A percentile compares a stretch with the other conserved stretches of the same genome.
Conservation (phyloP, 1,140 invertebrate species). For the Neodiprion lecontei region DNA sequence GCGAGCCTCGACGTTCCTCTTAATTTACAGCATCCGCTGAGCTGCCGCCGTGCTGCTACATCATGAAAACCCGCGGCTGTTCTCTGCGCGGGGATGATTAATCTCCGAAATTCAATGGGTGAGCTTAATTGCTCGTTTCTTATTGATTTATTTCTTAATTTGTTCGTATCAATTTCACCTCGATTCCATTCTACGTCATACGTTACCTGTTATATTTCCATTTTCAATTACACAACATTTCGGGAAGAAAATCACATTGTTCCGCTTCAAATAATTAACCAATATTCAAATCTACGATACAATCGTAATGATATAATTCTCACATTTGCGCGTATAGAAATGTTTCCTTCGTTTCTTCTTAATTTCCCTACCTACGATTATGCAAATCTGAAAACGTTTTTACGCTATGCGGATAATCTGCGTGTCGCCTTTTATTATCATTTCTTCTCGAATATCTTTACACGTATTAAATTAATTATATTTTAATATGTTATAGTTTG, state of each 20-base stretch:
- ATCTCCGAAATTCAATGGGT: background rate
- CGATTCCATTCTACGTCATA: no score
- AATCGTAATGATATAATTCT: no score
- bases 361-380: background rate
- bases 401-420: background rate
- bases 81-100: background rate
- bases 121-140: background rate
- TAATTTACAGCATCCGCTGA: constrained; percentile 5
- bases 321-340: no score
- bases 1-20: background rate
- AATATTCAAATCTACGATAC: no score
- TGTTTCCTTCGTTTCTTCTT: background rate
- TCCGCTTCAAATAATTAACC: no score
- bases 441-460: no score
- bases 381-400: background rate
- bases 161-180: background rate
- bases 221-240: no score
- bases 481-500: no score
- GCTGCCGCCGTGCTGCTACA: background rate
- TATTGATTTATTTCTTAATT: background rate
- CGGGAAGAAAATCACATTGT: no score
- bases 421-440: no score
- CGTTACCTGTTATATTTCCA: no score
- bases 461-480: no score
- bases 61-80: background rate